These are phyloP conservation scores for Eristalis arbustorum DNA, from an alignment of 2,888 invertebrate species.

Conservation along the genomic window DNA sequence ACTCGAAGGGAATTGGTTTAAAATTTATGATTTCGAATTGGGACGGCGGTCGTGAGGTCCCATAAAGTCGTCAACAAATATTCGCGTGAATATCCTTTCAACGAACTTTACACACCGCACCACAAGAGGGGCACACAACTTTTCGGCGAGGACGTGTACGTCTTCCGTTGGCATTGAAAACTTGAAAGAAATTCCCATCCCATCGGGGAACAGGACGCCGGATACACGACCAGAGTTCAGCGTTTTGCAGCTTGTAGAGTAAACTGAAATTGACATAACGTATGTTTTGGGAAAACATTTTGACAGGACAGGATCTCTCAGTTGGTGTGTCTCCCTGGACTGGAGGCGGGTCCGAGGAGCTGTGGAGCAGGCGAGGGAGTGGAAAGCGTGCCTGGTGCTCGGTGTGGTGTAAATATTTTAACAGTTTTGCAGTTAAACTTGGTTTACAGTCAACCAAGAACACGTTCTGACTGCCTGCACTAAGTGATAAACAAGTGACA, in stretches of 20 bases:
- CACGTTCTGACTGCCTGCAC: background rate
- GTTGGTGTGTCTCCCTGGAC: background rate
- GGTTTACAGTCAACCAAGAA: background rate
- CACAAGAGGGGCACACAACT: background rate
- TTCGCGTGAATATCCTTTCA: background rate
- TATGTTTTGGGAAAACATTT: constrained; percentile 10
- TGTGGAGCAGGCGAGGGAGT: background rate
- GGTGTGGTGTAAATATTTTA: background rate
- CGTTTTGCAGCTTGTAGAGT: background rate
- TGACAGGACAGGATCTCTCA: constrained; percentile 1
- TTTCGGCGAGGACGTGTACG: background rate
- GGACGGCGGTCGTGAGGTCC: background rate
- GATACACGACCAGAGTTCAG: background rate
- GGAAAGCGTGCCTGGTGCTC: background rate
- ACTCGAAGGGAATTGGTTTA: background rate
- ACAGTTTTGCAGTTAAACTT: background rate
- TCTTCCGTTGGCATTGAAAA: background rate
- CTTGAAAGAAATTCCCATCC: background rate
- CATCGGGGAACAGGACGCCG: background rate
- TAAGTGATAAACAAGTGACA: background rate
- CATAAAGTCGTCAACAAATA: background rate
- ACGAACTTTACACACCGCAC: background rate
- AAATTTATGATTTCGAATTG: background rate
- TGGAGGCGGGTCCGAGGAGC: background rate
- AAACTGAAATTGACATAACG: constrained; percentile 6